Evolutionary conservation across 1,140 invertebrate genomes (phyloP), one percentile per base, ranked within the genome.

Genomic region (Neodiprion lecontei): DNA sequence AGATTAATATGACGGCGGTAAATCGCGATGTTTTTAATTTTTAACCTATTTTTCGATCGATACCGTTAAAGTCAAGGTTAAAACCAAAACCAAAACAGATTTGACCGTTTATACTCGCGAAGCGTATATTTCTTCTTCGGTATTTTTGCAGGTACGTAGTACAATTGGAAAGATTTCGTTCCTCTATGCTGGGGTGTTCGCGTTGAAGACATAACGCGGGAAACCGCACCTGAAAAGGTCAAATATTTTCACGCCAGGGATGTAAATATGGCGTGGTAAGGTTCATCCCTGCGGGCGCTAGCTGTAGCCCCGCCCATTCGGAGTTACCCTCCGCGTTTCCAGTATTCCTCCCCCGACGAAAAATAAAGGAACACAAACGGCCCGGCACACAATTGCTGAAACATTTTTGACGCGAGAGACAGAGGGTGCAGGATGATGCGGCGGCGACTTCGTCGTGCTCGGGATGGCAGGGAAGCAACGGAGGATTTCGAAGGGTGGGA

Each of bases 191-290:
- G 5, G 2, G 28, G 5, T 40, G 5, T 40, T 40, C 28, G 2
- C 28, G 2, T 40, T 5, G 28, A 40, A 40, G 28, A 40, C 28
- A 40, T 40, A 40, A 40, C 28, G 1, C 28, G 28, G 2, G 28
- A 40, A 40, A 40, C 28, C 28, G 28, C 5, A 40, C 5, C 28
- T 40, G 28, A 40, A 40, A 40, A 40, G 28, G 28, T 40, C 1
- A 40, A 14, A 17, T 61, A 61, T 61, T 61, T 61, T 17, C 53
- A 61, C 77, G 76, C 76, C 77, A 74, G 74, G 76, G 77, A 82
- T 83, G 82, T 83, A 86, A 87, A 87, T 87, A 87, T 87, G 85
- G 85, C 85, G 84, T 61, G 83, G 79, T 82, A 79, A 87, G 84
- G 86, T 85, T 85, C 85, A 85, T 85, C 82, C 84, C 84, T 79